Evolutionary conservation across 2,888 invertebrate genomes (phyloP).

Genomic region (Amiota communis): DNA sequence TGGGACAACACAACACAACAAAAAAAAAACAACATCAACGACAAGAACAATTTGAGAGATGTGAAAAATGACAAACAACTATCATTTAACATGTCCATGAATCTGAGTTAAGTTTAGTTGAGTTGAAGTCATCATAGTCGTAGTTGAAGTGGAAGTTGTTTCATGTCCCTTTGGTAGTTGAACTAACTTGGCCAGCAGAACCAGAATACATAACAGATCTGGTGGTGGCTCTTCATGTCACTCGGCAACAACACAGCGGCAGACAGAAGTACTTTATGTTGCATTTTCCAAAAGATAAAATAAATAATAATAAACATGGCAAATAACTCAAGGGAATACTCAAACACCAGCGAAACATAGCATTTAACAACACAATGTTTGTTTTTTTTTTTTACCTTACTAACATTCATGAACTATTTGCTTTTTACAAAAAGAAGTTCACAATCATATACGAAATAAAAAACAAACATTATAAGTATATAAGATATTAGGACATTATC

Average conservation of each 20-base stretch:
- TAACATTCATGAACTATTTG: neutral
- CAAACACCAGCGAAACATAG: conserved; percentile 6
- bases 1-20: neutral
- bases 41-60: conserved; percentile 24
- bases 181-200: conserved; percentile 21
- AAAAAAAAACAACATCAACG: neutral
- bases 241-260: neutral
- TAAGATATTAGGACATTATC: neutral
- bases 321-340: conserved; percentile 21
- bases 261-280: conserved; percentile 21
- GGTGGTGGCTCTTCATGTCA: neutral
- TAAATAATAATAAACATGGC: conserved; percentile 21
- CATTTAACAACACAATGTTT: no score
- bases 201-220: neutral
- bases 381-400: no score
- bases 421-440: conserved; percentile 7
- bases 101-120: neutral
- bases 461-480: neutral
- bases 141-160: neutral
- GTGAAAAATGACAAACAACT: conserved; percentile 28
- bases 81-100: conserved; percentile 27
- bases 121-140: neutral
- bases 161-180: conserved; percentile 23
- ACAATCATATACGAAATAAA: neutral
- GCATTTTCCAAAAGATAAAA: conserved; percentile 12